Conservation (phyloP, 2,888 invertebrate species). For the Carcina quercana region DNA sequence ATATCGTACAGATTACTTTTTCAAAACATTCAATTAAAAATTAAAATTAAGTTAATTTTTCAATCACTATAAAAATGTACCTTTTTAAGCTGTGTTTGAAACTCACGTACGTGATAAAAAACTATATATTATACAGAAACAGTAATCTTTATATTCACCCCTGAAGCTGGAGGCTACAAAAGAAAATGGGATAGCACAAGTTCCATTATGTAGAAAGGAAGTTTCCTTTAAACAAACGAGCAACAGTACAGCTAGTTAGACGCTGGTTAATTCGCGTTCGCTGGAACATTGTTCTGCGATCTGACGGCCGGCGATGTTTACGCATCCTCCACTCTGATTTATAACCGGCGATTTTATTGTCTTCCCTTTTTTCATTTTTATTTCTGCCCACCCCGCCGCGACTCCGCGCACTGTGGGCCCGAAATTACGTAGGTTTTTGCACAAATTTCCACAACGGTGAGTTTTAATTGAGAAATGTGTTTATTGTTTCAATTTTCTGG, state of each 20-base stretch:
- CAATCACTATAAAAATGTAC: too few species aligned
- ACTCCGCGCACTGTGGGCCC: conserved; percentile 15
- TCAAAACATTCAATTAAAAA: too few species aligned
- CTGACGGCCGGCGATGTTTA: conserved; percentile 29
- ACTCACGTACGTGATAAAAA: too few species aligned
- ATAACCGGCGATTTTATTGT: conserved; percentile 38
- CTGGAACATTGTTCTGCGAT: conserved; percentile 25
- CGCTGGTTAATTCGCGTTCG: conserved; percentile 19
- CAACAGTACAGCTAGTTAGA: conserved; percentile 14
- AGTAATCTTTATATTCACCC: too few species aligned
- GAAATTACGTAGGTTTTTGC: conserved; percentile 25
- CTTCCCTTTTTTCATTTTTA: conserved; percentile 22
- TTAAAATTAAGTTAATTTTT: too few species aligned
- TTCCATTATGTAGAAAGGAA: too few species aligned
- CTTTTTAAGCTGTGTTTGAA: too few species aligned
- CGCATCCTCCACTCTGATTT: conserved; percentile 41
- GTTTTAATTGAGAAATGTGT: conserved; percentile 41
- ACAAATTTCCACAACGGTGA: conserved; percentile 15
- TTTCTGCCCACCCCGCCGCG: conserved; percentile 22
- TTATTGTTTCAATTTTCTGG: conserved; percentile 30
- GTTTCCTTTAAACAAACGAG: too few species aligned
- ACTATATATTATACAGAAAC: too few species aligned
- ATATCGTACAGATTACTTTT: too few species aligned
- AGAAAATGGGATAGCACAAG: too few species aligned
- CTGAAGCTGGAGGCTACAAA: too few species aligned